These are phyloP conservation scores for Pogona vitticeps DNA, from an alignment of 2,113 vertebrate species.

Conservation along the genomic window DNA sequence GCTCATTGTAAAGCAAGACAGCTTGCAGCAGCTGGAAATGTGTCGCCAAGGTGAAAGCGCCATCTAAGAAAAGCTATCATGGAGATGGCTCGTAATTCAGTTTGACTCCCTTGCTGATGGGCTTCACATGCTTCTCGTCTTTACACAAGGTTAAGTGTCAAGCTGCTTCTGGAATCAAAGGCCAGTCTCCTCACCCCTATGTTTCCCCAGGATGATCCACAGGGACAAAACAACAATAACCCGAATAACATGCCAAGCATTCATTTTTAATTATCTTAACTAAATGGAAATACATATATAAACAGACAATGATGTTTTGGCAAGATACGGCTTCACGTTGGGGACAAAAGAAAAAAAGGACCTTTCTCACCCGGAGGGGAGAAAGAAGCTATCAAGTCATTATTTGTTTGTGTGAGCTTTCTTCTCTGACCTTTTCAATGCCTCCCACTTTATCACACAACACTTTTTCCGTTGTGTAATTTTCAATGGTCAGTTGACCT, in stretches of 20 bases:
- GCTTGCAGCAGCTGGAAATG: background rate
- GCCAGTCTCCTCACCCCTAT: background rate
- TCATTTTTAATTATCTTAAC: constrained; percentile 8
- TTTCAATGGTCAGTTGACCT: no score
- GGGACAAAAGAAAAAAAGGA: background rate
- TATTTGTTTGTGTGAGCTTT: background rate
- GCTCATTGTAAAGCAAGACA: background rate
- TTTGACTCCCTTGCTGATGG: background rate
- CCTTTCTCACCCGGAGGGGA: background rate
- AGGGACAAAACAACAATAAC: background rate
- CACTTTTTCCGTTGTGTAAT: no score
- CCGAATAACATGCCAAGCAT: background rate
- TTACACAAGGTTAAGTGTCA: background rate
- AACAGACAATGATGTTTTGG: background rate
- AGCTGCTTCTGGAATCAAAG: background rate
- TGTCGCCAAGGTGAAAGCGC: background rate
- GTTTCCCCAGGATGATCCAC: background rate
- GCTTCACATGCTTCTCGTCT: background rate
- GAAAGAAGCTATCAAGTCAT: background rate
- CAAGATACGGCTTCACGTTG: background rate
- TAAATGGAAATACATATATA: background rate
- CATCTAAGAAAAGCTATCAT: fast-evolving
- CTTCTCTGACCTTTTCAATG: no score
- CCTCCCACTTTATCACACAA: no score
- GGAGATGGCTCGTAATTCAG: background rate